Evolutionary conservation across 2,888 invertebrate species (phyloP), one percentile per base, ranked within the genome.

Genomic region (Glyphotaelius pellucidus): DNA sequence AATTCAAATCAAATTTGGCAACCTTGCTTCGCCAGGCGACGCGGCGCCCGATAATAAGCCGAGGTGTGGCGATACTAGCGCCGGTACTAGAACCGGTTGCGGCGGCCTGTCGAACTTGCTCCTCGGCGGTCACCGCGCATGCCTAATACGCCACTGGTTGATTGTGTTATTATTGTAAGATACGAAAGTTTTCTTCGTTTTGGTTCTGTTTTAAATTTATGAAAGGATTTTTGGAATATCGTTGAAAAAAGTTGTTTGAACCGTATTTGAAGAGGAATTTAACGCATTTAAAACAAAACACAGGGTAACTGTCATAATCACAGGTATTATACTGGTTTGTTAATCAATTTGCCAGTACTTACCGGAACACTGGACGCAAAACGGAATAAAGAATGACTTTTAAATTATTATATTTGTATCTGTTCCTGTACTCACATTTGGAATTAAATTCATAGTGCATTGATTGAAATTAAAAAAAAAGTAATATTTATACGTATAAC

Each of bases 11-110:
- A 67, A 25, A 9, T 25, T 9, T 67, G 67, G 67, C 67, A 67
- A 67, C 67, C 67, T 67, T 67, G 67, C n/a, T n/a, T 2, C 25
- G 25, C 67, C 67, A 67, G 67, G 67, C 25, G 67, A 25, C 67
- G 52, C 25, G 52, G 19, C 52, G 67, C 25, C 67, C 67, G 35
- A 32, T 83, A 83, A 83, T 35, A 83, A 83, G 35, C 35, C 1
- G 83, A 83, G 83, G 83, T 83, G 83, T 83, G 83, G 35, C 32
- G 83, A 83, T 83, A 35, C 32, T 35, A 32, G 81, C 30, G 32
- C 81, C 81, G 42, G 42, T 42, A 32, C 32, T 14, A 7, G 81
- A 83, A 25, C 32, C 3, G 83, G 83, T 31, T 25, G 31, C 25
- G 83, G 83, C 32, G 83, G 83, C 25, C n/a, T 67, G n/a, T 67